phyloP scores from a whole-genome alignment of 2,797 vertebrate species.

The Triplophysa bombifrons region DNA sequence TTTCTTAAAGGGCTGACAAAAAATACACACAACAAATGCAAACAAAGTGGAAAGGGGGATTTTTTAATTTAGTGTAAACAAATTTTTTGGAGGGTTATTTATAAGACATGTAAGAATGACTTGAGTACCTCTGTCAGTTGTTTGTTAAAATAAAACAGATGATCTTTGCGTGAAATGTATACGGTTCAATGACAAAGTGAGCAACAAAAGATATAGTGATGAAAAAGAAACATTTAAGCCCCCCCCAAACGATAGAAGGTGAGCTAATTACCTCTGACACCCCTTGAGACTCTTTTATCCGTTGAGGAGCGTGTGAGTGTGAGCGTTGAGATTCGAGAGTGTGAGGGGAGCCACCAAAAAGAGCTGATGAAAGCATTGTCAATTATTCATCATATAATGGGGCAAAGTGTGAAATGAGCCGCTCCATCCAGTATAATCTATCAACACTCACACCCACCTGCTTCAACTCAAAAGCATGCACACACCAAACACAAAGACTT shows the following conservation, averaged over 20 bases:
- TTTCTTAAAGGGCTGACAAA: no score
- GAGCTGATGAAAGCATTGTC: conserved; percentile 47
- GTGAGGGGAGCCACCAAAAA: conserved; percentile 43
- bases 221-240: conserved; percentile 2
- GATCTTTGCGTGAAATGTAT: neutral
- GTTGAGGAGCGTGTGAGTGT: conserved; percentile 25
- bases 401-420: conserved; percentile 40
- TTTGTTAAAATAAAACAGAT: no score
- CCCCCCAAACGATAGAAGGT: conserved; percentile 11
- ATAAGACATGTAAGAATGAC: no score
- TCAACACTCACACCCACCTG: conserved; percentile 37
- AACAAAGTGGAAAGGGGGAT: no score
- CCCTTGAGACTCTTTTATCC: conserved; percentile 17
- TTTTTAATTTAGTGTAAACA: no score
- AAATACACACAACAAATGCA: no score
- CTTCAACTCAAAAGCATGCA: neutral
- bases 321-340: conserved; percentile 3
- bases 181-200: neutral
- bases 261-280: conserved; percentile 37
- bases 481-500: neutral
- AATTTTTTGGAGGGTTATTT: no score
- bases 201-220: conserved; percentile 11
- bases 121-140: no score
- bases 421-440: conserved; percentile 14
- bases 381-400: conserved; percentile 52